Evolutionary conservation across 1,140 invertebrate genomes (phyloP).

Genomic region (Rhagoletis pomonella): DNA sequence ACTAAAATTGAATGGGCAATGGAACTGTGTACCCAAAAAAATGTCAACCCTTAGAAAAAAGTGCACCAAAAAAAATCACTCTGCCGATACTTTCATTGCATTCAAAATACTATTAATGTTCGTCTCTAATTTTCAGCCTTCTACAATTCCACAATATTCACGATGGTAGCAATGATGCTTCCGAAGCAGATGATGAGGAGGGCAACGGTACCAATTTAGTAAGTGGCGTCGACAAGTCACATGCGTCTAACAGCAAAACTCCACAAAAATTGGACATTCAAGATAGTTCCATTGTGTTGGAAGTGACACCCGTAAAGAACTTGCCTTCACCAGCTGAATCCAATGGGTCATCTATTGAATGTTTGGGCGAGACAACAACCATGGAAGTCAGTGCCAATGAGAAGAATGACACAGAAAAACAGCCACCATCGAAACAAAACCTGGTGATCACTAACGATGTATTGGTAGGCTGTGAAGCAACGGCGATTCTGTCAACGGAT

Average conservation of each 20-base stretch:
- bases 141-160: slow-evolving; percentile 83
- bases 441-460: slow-evolving; percentile 49
- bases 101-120: too few species aligned
- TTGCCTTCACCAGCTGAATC: slow-evolving; percentile 53
- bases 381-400: slow-evolving; percentile 52
- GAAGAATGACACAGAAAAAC: slow-evolving; percentile 10
- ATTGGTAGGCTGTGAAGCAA: slow-evolving; percentile 60
- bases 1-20: too few species aligned
- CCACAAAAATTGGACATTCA: slow-evolving; percentile 17
- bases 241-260: slow-evolving; percentile 51
- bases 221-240: slow-evolving; percentile 73
- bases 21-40: too few species aligned
- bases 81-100: too few species aligned
- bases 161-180: slow-evolving; percentile 77
- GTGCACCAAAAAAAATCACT: too few species aligned
- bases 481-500: slow-evolving; percentile 44
- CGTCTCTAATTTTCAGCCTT: slow-evolving; percentile 76
- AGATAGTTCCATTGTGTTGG: background rate
- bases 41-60: too few species aligned
- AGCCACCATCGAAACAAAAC: background rate
- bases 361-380: slow-evolving; percentile 46
- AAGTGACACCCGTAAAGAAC: slow-evolving; percentile 49
- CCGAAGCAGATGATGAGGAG: slow-evolving; percentile 70
- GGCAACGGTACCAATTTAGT: slow-evolving; percentile 63
- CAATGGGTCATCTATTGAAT: slow-evolving; percentile 53